Conservation (phyloP, 2,113 vertebrate genomes). For the Egretta garzetta region DNA sequence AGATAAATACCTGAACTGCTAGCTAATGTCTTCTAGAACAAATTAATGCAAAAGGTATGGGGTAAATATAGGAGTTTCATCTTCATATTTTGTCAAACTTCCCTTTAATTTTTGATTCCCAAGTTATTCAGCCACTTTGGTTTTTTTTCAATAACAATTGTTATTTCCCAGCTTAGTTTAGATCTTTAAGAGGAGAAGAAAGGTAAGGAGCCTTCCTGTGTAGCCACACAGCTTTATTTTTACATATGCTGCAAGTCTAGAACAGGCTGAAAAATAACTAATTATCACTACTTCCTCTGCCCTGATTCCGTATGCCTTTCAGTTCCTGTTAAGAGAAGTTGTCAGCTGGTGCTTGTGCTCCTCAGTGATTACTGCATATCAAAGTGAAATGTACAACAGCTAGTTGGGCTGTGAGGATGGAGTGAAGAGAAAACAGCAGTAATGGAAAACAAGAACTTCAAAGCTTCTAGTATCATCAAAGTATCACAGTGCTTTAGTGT, state of each 20-base stretch:
- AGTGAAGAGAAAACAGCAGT: not conserved
- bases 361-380: not conserved
- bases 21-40: not conserved
- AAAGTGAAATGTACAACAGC: not conserved
- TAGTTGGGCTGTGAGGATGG: not conserved
- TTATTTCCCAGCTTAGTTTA: not conserved
- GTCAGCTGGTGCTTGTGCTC: not conserved
- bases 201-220: not conserved
- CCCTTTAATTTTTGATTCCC: not conserved
- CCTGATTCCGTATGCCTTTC: not conserved
- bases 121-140: not conserved
- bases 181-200: not conserved
- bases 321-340: not conserved
- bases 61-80: not conserved
- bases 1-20: not conserved
- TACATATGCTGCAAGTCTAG: not conserved
- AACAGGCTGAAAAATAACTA: not conserved
- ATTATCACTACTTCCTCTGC: not conserved
- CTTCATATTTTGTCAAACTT: not conserved
- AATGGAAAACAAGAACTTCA: conserved; percentile 9
- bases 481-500: not conserved
- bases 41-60: not conserved
- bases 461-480: not conserved
- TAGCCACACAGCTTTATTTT: not conserved
- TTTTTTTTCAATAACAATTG: not conserved